Conservation (phyloP, 2,888 invertebrate species). For the Meteorus colon region DNA sequence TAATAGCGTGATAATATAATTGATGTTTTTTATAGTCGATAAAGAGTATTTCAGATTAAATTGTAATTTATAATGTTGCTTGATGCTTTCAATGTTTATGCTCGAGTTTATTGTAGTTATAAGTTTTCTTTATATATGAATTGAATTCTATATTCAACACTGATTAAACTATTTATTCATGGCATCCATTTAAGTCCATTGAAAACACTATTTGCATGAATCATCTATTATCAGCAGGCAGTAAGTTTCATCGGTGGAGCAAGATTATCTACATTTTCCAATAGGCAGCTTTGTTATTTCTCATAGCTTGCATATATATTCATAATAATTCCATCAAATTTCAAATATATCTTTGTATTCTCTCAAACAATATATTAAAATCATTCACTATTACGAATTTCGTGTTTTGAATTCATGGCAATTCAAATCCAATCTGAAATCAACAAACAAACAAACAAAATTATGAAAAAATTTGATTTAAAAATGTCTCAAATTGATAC, state of each 20-base stretch:
- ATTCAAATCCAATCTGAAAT: slow-evolving; percentile 1
- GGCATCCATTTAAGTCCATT: slow-evolving; percentile 35
- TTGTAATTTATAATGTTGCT: slow-evolving; percentile 36
- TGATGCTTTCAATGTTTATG: slow-evolving; percentile 22
- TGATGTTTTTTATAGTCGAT: slow-evolving; percentile 17
- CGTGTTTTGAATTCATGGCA: not conserved
- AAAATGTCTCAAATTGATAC: not conserved
- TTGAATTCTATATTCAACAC: slow-evolving; percentile 12
- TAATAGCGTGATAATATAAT: slow-evolving; percentile 18
- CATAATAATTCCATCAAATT: not conserved
- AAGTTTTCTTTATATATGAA: not conserved
- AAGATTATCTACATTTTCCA: slow-evolving; percentile 46
- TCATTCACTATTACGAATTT: not conserved
- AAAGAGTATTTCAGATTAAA: slow-evolving; percentile 22
- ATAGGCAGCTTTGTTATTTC: slow-evolving; percentile 29
- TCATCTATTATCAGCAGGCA: slow-evolving; percentile 59
- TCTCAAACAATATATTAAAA: not conserved
- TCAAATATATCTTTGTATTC: not conserved
- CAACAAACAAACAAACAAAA: not conserved
- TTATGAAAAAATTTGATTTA: not conserved
- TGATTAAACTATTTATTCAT: slow-evolving; percentile 46
- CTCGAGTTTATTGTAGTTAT: slow-evolving; percentile 11
- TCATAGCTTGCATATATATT: not conserved
- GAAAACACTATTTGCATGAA: slow-evolving; percentile 48
- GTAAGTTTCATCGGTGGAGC: slow-evolving; percentile 55